phyloP scores from a whole-genome alignment of 2,113 vertebrate species.

The Hemiscyllium ocellatum region DNA sequence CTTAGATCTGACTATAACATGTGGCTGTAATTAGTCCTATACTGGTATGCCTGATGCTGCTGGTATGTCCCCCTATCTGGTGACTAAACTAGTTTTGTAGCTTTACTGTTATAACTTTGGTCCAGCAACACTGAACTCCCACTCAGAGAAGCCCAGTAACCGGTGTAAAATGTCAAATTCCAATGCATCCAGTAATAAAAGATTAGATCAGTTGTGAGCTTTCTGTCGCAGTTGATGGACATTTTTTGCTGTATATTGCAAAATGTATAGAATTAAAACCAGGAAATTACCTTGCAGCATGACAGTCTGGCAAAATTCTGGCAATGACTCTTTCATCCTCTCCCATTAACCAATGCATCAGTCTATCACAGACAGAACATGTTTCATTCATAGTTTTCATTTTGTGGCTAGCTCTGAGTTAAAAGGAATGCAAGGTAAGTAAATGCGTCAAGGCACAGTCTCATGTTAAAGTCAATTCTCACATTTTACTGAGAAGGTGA shows the following conservation, averaged over 20 bases:
- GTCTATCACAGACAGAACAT: neutral
- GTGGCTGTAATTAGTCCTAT: too few relatives aligned
- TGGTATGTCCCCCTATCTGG: neutral
- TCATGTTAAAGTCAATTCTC: neutral
- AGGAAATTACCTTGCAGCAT: neutral
- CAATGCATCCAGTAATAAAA: neutral
- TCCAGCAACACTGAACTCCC: neutral
- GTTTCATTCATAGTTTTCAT: neutral
- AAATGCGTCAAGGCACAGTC: neutral
- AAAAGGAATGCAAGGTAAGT: neutral
- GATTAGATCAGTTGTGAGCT: neutral
- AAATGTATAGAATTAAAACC: neutral
- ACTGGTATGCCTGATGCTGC: too few relatives aligned
- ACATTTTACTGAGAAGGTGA: constrained; percentile 2
- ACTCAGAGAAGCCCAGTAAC: neutral
- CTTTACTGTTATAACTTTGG: neutral
- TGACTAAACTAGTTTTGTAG: neutral
- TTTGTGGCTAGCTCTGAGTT: neutral
- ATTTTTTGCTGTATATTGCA: neutral
- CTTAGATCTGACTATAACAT: too few relatives aligned
- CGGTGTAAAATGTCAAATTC: neutral
- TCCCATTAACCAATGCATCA: neutral
- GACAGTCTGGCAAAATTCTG: neutral
- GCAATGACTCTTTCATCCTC: neutral
- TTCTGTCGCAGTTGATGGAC: neutral